Evolutionary conservation across 2,113 vertebrate species (phyloP).

Genomic region (Manacus vitellinus): DNA sequence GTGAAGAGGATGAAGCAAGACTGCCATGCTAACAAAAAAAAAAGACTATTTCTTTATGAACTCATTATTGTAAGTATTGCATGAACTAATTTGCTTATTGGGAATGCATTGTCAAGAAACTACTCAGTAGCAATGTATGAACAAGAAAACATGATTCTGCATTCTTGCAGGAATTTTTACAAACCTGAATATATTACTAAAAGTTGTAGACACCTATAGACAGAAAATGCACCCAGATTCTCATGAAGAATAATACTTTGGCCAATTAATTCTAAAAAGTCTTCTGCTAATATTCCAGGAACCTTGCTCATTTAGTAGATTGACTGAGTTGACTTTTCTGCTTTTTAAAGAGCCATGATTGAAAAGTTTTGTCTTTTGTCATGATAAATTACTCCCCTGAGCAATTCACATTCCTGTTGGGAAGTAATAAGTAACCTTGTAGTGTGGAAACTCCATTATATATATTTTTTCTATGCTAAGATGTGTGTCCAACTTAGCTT

Average conservation of each 20-base stretch:
- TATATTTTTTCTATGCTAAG: neutral
- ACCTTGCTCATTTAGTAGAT: neutral
- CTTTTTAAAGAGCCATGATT: accelerated
- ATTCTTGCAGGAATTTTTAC: neutral
- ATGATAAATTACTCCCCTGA: neutral
- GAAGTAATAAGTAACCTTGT: neutral
- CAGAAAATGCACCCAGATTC: neutral
- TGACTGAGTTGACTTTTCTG: neutral
- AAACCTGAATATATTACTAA: neutral
- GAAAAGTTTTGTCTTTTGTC: neutral
- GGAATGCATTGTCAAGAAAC: neutral
- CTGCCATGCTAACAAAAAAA: conserved; percentile 85
- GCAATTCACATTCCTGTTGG: neutral
- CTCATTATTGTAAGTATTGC: conserved; percentile 86
- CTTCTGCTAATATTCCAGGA: neutral
- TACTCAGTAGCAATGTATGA: neutral
- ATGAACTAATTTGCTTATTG: neutral
- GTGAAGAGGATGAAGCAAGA: conserved; percentile 95
- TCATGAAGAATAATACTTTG: neutral
- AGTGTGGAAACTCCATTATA: neutral
- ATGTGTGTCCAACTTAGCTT: neutral
- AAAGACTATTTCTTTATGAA: conserved; percentile 90
- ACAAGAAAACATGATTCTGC: neutral
- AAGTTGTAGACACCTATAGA: neutral
- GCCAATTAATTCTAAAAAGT: neutral